phyloP scores from a whole-genome alignment of 2,113 vertebrate species.

The Haplochromis vanheusdeni region DNA sequence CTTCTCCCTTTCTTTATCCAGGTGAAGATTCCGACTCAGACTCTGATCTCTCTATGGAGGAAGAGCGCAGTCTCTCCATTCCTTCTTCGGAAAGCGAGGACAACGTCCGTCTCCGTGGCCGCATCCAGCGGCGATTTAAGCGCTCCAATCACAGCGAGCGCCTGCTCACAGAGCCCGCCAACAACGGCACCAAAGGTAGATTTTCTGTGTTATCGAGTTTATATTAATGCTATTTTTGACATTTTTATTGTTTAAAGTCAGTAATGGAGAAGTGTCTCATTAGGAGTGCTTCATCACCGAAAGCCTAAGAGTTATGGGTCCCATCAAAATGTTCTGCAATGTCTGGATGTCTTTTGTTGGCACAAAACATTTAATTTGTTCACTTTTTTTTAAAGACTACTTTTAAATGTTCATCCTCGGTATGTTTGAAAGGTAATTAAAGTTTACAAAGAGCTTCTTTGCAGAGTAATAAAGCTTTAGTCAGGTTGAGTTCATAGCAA shows the following conservation, averaged over 20 bases:
- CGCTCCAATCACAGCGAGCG: constrained; percentile 88
- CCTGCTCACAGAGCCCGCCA: constrained; percentile 84
- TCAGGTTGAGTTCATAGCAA: background rate
- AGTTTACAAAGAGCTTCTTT: background rate
- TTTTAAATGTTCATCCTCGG: background rate
- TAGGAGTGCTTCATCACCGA: background rate
- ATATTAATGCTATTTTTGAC: background rate
- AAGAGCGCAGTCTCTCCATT: constrained; percentile 92
- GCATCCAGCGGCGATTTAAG: constrained; percentile 88
- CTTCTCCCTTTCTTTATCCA: constrained; percentile 23
- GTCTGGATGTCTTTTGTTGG: background rate
- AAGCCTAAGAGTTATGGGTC: background rate
- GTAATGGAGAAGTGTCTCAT: background rate
- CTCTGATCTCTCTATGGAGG: constrained; percentile 93
- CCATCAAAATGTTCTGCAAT: background rate
- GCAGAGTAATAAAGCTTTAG: background rate
- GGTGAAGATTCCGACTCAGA: constrained; percentile 93
- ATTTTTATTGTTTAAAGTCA: background rate
- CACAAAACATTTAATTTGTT: background rate
- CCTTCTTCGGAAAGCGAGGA: constrained; percentile 95
- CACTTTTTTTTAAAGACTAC: background rate
- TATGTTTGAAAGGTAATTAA: background rate
- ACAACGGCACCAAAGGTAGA: constrained; percentile 85
- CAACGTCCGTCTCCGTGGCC: constrained; percentile 85
- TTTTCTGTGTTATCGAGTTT: background rate